Base-by-base conservation (phyloP, 1,140 invertebrate species). In the Plectrocnemia conspersa region DNA sequence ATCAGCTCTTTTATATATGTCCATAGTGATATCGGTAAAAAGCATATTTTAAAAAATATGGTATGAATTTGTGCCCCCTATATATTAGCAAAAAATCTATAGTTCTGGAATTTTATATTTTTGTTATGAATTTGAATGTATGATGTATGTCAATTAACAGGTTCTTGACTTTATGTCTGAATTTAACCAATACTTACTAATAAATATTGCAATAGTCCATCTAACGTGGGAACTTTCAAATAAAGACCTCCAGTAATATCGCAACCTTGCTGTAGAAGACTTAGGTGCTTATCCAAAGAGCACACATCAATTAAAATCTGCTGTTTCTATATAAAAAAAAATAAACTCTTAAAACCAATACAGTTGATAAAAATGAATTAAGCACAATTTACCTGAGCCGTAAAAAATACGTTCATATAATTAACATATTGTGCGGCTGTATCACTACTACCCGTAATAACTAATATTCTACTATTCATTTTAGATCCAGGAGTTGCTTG, bases 401-500 rank as follows among this genome's bases (percentile, higher is more conserved):
- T 94, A 63, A 98, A 98, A 66, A 98, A 97, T 16, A 91, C 87
- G 76, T 98, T 98, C 92, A 98, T 98, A 63, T 96, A 96, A 69
- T 94, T 95, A 85, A 98, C 97, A 65, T 98, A 98, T 64, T 98
- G 95, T 0, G 88, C 86, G 0, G 92, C 88, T 16, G 87, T 89
- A 68, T 97, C 92, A 21, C 87, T 84, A 67, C 91, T 92, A 2
- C 89, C 90, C 2, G 93, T 93, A 1, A 97, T 76, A 3, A 93
- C 82, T 49, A 95, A 68, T 48, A 95, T 85, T 58, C 92, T 79
- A 5, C 85, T 82, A 67, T 86, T 84, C 61, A 91, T 70, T 63
- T 84, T 83, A 15, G 84, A 74, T 9, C 81, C 82, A 1, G 82
- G 69, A 2, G 76, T 33, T 15, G 80, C 73, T 65, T 84, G 79